A percentile compares a stretch with the other conserved stretches of the same genome.
Evolutionary conservation across 2,113 vertebrate genomes (phyloP).

Genomic region (Clarias magur): DNA sequence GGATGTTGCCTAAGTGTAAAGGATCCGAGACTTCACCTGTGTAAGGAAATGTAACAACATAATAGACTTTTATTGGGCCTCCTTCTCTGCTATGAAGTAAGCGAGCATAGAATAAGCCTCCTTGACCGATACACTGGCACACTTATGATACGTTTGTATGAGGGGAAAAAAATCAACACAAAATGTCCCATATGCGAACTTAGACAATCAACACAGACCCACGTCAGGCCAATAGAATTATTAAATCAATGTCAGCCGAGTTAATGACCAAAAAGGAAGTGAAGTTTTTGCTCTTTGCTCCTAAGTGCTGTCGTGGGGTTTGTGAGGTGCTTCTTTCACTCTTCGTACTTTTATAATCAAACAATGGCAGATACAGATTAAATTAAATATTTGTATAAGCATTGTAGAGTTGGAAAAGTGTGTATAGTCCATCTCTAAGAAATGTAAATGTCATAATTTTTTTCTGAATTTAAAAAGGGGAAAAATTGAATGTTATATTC

Average conservation of each 20-base stretch:
- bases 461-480: too few species aligned
- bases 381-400: background rate
- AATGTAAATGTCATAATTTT: too few species aligned
- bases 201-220: background rate
- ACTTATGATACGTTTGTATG: background rate
- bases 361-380: background rate
- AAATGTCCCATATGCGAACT: background rate
- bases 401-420: background rate
- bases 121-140: background rate
- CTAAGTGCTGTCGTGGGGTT: background rate
- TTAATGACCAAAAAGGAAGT: background rate
- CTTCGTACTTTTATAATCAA: background rate
- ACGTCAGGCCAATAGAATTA: background rate
- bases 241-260: background rate
- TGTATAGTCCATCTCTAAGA: background rate
- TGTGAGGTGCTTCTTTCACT: background rate
- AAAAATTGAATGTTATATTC: too few species aligned
- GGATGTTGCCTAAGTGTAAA: background rate
- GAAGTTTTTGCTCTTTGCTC: background rate
- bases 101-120: background rate
- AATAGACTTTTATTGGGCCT: background rate
- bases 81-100: background rate
- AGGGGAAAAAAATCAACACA: background rate
- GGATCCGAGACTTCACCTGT: background rate
- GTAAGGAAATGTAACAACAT: background rate